Evolutionary conservation across 2,888 invertebrate species (phyloP), one percentile per base, ranked within the genome.

Genomic region (Zhuqinia jingwanae): DNA sequence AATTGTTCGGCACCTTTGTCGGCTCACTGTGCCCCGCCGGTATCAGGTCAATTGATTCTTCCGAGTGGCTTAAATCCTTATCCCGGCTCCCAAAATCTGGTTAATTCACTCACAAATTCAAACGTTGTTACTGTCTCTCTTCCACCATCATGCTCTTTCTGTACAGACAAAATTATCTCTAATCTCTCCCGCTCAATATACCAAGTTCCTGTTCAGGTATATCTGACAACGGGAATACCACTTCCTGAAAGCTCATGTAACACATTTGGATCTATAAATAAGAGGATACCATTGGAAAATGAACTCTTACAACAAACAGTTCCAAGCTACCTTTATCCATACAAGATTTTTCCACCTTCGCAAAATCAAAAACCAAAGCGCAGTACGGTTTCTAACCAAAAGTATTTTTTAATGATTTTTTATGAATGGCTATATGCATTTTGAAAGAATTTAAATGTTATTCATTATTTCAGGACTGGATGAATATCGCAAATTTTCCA

Each of bases 201-300:
- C 42, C 36, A 81, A 70, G 25, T 81, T 81, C 81, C 81, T 20
- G 70, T 70, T n/a, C 70, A 56, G 30, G 58, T 81, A 3, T 45
- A 45, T 1, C 2, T 47, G 6, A 11, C 65, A 1, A 25, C 79
- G 1, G 78, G 63, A 60, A 17, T 22, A 11, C 42, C 42, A 15
- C 13, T 50, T 15, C 2, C 8, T 50, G 8, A 13, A n/a, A 50
- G 13, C 20, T n/a, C 27, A 63, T 30, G 15, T 25, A 45, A n/a
- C 20, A 1, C 0, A 22, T 15, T 22, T 11, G 6, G 2, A 17
- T 42, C 45, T 1, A 22, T 25, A 50, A 15, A 10, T 36, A 20
- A 15, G 17, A 20, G 56, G 22, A 68, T 17, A n/a, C 20, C 65
- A 17, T 20, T 81, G 17, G 56, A 70, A 70, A 17, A 45, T 13